Evolutionary conservation across 1,140 invertebrate genomes (phyloP).

Genomic region (Nylanderia fulva): DNA sequence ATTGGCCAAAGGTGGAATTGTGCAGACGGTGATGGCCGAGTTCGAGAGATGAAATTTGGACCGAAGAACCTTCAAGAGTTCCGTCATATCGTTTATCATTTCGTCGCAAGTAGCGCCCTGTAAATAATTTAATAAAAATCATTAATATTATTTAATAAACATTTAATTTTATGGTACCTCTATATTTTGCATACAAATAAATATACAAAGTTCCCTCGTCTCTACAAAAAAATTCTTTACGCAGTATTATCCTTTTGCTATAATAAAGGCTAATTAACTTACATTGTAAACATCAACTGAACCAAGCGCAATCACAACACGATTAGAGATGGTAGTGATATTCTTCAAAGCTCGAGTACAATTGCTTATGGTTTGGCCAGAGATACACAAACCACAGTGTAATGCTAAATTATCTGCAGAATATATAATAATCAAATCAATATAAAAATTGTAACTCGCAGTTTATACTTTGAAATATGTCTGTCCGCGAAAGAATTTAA

Average conservation of each 20-base stretch:
- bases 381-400: slow-evolving; percentile 66
- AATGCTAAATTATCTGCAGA: slow-evolving; percentile 62
- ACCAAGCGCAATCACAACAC: slow-evolving; percentile 69
- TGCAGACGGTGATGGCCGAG: slow-evolving; percentile 69
- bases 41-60: slow-evolving; percentile 61
- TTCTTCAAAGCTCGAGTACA: slow-evolving; percentile 62
- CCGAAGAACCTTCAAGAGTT: slow-evolving; percentile 58
- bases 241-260: not conserved
- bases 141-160: too few relatives aligned
- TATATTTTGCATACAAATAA: not conserved
- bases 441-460: not conserved
- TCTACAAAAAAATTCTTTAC: not conserved
- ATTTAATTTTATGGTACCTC: too few relatives aligned
- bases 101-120: slow-evolving; percentile 54
- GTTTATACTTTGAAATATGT: not conserved
- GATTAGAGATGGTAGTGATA: slow-evolving; percentile 63
- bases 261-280: slow-evolving; percentile 1
- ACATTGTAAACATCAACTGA: slow-evolving; percentile 71
- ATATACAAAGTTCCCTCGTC: not conserved
- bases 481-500: not conserved
- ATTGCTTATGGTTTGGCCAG: slow-evolving; percentile 69
- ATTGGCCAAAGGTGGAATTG: slow-evolving; percentile 73
- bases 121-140: slow-evolving; percentile 19
- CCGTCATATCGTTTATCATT: slow-evolving; percentile 67
- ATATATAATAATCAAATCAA: not conserved